Evolutionary conservation across 2,113 vertebrate genomes (phyloP), one percentile per base, ranked within the genome.

Genomic region (Plectropomus leopardus): DNA sequence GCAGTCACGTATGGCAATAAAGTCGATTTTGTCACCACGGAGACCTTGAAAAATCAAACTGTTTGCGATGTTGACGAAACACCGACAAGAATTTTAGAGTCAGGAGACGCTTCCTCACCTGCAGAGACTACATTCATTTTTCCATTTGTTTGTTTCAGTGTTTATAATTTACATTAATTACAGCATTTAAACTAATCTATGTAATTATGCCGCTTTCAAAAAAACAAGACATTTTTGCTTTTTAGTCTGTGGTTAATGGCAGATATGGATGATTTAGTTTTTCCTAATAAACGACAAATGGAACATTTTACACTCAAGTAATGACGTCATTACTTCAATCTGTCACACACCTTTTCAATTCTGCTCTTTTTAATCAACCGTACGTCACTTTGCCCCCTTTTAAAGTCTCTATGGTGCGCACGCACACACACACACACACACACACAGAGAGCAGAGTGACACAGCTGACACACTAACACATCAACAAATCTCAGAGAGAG

Each of bases 391-490:
- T 23, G 11, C 74, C 32, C 17, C 24, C 19, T 34, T 7, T 14
- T 47, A 24, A 10, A 36, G 23, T 66, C 30, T 45, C 40, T 30
- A 32, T 23, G 32, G 32, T 32, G 6, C 6, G 32, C 13, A 1
- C 45, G 13, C 30, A 40, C 23, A 61, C 45, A 42, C 61, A 50
- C 67, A 34, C 66, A 45, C 47, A 32, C n/a, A 36, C 26, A 42
- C 30, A 68, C 21, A 58, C 23, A 69, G 23, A 23, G 17, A 34
- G 4, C 28, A 45, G 11, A n/a, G 19, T n/a, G 13, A 47, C 50
- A 40, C 66, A 70, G 53, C 44, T 80, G 51, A 30, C 57, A 70
- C 48, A 57, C 40, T 11, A n/a, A 51, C 30, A 24, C 53, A 45
- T 76, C 44, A 34, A 10, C 55, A 75, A 48, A 55, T 51, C 59